phyloP scores from a whole-genome alignment of 2,113 vertebrate species.

The Chloebia gouldiae region DNA sequence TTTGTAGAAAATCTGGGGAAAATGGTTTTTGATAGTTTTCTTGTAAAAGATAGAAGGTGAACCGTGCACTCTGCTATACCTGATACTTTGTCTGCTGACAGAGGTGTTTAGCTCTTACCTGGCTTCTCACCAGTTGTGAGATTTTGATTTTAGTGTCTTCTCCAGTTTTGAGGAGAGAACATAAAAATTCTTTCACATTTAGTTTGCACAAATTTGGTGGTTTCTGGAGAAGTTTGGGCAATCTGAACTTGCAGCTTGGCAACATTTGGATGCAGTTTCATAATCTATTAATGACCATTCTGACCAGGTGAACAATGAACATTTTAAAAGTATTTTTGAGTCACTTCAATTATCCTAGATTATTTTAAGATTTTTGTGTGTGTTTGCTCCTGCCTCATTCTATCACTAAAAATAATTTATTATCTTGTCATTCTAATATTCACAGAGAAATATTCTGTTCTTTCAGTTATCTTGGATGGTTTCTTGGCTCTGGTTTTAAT shows the following conservation, averaged over 20 bases:
- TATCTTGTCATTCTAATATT: background rate
- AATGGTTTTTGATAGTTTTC: background rate
- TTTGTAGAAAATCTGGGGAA: background rate
- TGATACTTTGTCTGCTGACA: background rate
- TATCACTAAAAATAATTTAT: background rate
- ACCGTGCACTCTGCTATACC: background rate
- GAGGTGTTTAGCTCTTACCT: background rate
- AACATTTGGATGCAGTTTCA: background rate
- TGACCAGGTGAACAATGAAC: background rate
- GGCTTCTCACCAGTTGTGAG: background rate
- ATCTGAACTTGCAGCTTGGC: background rate
- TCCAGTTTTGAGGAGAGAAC: background rate
- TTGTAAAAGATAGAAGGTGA: background rate
- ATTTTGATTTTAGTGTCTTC: background rate
- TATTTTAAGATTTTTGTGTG: background rate
- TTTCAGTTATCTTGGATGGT: background rate
- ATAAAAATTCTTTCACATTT: background rate
- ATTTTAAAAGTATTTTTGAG: background rate
- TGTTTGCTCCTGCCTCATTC: background rate
- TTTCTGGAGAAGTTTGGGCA: background rate
- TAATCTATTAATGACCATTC: background rate
- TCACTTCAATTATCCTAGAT: background rate
- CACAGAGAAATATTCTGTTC: background rate
- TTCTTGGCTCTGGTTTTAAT: constrained; percentile 7
- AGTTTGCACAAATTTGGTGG: background rate